A percentile compares a stretch with the other conserved stretches of the same genome.
These are phyloP conservation scores for Leptodactylus fallax DNA, from an alignment of 2,797 vertebrate genomes.

Conservation along the genomic window DNA sequence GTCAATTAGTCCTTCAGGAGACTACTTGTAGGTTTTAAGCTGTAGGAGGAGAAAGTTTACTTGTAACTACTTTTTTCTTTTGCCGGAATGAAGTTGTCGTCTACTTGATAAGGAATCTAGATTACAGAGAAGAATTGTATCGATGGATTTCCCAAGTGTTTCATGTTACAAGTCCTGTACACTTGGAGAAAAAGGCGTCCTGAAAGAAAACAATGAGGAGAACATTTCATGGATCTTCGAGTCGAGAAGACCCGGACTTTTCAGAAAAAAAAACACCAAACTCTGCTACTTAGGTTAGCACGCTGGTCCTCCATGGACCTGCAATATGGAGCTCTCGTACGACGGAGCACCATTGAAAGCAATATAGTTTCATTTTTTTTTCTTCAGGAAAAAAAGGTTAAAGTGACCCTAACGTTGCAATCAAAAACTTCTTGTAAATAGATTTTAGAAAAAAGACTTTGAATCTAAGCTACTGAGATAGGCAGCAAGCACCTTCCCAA, in stretches of 20 bases:
- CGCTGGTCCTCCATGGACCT: slow-evolving; percentile 15
- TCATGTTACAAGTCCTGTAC: slow-evolving; percentile 33
- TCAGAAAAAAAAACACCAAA: background rate
- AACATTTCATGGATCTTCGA: slow-evolving; percentile 3
- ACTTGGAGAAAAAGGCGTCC: slow-evolving; percentile 63
- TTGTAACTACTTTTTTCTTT: slow-evolving; percentile 62
- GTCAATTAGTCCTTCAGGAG: slow-evolving; percentile 82
- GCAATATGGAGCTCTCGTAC: slow-evolving; percentile 22
- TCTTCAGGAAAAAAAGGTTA: slow-evolving; percentile 64
- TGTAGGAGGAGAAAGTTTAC: slow-evolving; percentile 68
- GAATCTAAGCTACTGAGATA: slow-evolving; percentile 59
- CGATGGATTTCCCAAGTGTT: slow-evolving; percentile 35
- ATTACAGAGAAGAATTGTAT: slow-evolving; percentile 43
- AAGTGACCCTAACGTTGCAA: slow-evolving; percentile 8
- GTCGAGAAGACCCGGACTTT: slow-evolving; percentile 29
- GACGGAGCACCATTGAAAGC: slow-evolving; percentile 71
- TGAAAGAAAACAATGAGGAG: background rate
- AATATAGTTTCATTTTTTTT: slow-evolving; percentile 67
- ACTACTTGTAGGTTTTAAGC: slow-evolving; percentile 64
- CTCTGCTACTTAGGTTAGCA: slow-evolving; percentile 5
- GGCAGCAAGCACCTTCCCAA: slow-evolving; percentile 64
- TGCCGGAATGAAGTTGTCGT: slow-evolving; percentile 59
- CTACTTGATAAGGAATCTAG: slow-evolving; percentile 55
- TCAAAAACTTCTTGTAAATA: slow-evolving; percentile 34
- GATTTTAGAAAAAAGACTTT: slow-evolving; percentile 40